phyloP scores from a whole-genome alignment of 2,888 invertebrate genomes.

The Ochlodes sylvanus region DNA sequence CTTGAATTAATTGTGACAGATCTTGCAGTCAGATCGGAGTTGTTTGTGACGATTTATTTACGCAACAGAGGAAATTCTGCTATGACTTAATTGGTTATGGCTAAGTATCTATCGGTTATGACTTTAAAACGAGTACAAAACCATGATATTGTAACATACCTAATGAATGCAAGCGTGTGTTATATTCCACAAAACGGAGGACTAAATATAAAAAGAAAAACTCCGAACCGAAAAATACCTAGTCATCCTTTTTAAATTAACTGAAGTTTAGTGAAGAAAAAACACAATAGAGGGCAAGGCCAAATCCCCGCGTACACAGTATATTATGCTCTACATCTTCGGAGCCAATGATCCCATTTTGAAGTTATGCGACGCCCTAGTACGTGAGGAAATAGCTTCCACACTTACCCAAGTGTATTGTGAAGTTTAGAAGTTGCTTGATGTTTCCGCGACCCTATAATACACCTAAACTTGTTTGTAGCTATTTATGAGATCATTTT shows the following conservation, averaged over 20 bases:
- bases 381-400: constrained; percentile 17
- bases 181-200: too few species aligned
- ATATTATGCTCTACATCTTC: constrained; percentile 14
- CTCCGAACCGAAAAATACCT: background rate
- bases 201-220: too few species aligned
- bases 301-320: constrained; percentile 25
- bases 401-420: background rate
- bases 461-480: background rate
- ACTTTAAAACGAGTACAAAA: too few species aligned
- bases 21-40: too few species aligned
- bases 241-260: constrained; percentile 6
- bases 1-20: too few species aligned
- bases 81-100: too few species aligned
- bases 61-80: too few species aligned
- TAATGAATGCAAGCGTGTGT: too few species aligned
- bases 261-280: constrained; percentile 16
- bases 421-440: constrained; percentile 1
- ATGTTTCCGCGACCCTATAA: background rate
- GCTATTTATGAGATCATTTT: too few species aligned
- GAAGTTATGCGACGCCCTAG: constrained; percentile 20
- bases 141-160: too few species aligned
- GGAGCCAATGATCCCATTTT: constrained; percentile 24
- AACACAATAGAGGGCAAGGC: constrained; percentile 2
- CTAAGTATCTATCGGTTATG: too few species aligned
- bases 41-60: too few species aligned